Conservation (phyloP, 2,113 vertebrate species). For the Neofelis nebulosa region DNA sequence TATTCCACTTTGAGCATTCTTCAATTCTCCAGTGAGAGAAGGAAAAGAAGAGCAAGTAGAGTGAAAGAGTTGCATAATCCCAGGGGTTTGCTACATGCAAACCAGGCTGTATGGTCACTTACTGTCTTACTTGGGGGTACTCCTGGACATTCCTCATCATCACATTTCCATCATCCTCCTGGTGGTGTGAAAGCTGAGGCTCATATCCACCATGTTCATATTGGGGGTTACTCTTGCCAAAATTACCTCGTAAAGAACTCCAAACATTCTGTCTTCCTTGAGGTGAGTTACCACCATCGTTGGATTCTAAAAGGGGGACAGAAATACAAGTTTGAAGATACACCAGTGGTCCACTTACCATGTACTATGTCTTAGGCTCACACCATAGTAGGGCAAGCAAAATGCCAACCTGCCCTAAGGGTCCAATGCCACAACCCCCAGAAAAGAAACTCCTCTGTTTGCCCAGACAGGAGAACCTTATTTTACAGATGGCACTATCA, state of each 20-base stretch:
- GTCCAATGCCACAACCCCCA: background rate
- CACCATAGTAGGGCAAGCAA: background rate
- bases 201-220: slow-evolving; percentile 66
- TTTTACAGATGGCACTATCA: background rate
- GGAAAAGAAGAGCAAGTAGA: background rate
- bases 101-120: slow-evolving; percentile 64
- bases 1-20: background rate
- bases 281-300: slow-evolving; percentile 74
- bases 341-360: background rate
- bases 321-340: background rate
- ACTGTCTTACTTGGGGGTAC: slow-evolving; percentile 81
- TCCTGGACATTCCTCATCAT: slow-evolving; percentile 83
- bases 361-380: background rate
- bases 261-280: slow-evolving; percentile 81
- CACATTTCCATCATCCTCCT: slow-evolving; percentile 80
- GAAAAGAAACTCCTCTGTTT: background rate
- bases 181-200: slow-evolving; percentile 56
- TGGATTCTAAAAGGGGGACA: slow-evolving; percentile 82
- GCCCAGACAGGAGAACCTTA: background rate
- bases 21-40: background rate
- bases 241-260: slow-evolving; percentile 75
- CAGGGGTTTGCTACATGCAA: background rate
- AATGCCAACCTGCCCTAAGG: background rate
- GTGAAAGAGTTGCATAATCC: background rate
- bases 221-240: slow-evolving; percentile 65